Conservation (phyloP, 2,797 vertebrate genomes). For the Coccyzus lansbergi region DNA sequence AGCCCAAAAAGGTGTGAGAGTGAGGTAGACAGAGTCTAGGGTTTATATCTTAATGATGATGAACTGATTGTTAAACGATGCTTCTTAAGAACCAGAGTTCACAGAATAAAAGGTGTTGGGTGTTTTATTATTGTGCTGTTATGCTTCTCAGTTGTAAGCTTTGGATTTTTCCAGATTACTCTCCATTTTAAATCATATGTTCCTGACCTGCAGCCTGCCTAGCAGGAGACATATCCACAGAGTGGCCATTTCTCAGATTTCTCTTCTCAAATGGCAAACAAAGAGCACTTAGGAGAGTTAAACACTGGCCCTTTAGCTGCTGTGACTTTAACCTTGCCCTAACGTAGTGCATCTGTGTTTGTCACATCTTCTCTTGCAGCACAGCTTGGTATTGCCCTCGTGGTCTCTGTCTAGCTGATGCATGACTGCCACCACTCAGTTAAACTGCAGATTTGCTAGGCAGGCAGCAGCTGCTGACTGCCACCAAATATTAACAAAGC, state of each 20-base stretch:
- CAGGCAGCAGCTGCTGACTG: not conserved
- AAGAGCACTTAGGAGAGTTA: not conserved
- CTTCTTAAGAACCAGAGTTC: not conserved
- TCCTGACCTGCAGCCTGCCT: not conserved
- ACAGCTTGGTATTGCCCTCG: not conserved
- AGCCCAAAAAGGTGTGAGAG: not conserved
- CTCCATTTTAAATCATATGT: not conserved
- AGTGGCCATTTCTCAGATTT: not conserved
- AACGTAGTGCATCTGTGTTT: not conserved
- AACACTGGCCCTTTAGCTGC: not conserved
- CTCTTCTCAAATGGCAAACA: not conserved
- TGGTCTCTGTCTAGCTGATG: not conserved
- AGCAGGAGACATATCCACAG: not conserved
- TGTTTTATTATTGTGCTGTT: not conserved
- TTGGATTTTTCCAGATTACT: not conserved
- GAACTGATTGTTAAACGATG: not conserved
- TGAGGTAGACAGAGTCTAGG: not conserved
- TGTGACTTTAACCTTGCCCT: not conserved
- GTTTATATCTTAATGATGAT: not conserved
- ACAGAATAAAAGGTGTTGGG: not conserved
- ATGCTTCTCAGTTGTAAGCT: not conserved
- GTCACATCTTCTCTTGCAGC: not conserved
- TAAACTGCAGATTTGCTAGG: not conserved
- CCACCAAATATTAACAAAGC: not conserved
- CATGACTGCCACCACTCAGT: not conserved